phyloP scores from a whole-genome alignment of 2,113 vertebrate genomes.

The Gavialis gangeticus region DNA sequence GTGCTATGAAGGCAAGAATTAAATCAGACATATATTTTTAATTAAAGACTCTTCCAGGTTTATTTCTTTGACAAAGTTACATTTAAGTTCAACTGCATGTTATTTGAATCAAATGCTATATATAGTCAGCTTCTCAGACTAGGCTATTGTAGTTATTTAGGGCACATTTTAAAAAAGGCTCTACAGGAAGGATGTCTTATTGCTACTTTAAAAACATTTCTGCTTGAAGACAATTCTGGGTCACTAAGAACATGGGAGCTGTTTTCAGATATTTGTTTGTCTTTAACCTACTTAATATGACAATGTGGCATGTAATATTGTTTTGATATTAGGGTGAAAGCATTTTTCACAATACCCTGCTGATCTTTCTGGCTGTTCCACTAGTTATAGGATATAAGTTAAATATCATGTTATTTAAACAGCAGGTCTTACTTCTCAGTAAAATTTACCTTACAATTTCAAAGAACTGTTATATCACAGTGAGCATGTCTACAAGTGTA shows the following conservation, averaged over 20 bases:
- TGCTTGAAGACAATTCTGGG: constrained; percentile 7
- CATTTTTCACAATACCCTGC: constrained; percentile 7
- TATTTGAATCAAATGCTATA: neutral
- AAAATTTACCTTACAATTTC: constrained; percentile 15
- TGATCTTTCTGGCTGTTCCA: constrained; percentile 20
- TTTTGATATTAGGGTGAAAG: constrained; percentile 14
- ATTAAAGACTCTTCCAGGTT: fast-evolving
- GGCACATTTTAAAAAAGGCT: neutral
- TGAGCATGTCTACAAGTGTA: too few relatives aligned
- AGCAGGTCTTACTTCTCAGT: neutral
- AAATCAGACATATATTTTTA: neutral
- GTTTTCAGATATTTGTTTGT: constrained; percentile 39
- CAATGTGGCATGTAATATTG: neutral
- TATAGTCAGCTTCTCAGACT: neutral
- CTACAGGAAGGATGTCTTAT: neutral
- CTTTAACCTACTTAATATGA: neutral
- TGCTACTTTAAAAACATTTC: neutral
- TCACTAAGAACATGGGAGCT: constrained; percentile 13
- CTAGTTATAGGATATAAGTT: neutral
- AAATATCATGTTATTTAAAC: constrained; percentile 40
- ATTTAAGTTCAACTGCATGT: neutral
- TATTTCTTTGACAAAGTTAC: neutral
- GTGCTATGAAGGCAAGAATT: neutral
- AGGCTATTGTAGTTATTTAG: neutral
- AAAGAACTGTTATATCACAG: neutral